These are phyloP conservation scores for Meles meles DNA, from an alignment of 2,113 vertebrate genomes.

Conservation along the genomic window DNA sequence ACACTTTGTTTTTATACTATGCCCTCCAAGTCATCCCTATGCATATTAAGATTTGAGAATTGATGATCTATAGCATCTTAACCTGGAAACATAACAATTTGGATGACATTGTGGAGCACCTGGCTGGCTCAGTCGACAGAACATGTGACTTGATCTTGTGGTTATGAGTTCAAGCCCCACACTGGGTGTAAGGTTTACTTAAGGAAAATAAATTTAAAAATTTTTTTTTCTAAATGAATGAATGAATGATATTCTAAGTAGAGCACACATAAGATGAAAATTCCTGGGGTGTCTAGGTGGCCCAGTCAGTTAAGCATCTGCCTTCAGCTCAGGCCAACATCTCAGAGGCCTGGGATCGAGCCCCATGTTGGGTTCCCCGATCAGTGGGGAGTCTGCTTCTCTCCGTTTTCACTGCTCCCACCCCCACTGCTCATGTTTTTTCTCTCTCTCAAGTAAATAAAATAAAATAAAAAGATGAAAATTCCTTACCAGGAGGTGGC, in stretches of 20 bases:
- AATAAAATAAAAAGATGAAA: neutral
- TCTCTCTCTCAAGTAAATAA: neutral
- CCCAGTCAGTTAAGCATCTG: neutral
- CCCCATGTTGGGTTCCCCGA: neutral
- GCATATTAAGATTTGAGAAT: neutral
- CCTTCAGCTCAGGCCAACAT: neutral
- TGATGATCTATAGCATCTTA: neutral
- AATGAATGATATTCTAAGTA: neutral
- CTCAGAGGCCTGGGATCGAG: neutral
- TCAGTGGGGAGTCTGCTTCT: neutral
- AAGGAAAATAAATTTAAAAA: neutral
- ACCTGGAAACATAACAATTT: neutral
- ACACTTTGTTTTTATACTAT: neutral
- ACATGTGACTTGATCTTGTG: neutral
- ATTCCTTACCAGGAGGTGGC: slow-evolving; percentile 93
- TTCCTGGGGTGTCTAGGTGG: neutral
- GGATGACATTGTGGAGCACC: neutral
- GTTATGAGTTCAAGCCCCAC: neutral
- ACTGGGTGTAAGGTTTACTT: neutral
- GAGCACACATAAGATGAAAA: neutral
- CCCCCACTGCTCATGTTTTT: neutral
- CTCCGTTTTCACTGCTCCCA: neutral
- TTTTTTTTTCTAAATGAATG: neutral
- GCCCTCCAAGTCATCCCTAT: neutral
- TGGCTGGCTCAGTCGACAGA: neutral